Conservation (phyloP, 2,113 vertebrate species). For the Otis tarda region DNA sequence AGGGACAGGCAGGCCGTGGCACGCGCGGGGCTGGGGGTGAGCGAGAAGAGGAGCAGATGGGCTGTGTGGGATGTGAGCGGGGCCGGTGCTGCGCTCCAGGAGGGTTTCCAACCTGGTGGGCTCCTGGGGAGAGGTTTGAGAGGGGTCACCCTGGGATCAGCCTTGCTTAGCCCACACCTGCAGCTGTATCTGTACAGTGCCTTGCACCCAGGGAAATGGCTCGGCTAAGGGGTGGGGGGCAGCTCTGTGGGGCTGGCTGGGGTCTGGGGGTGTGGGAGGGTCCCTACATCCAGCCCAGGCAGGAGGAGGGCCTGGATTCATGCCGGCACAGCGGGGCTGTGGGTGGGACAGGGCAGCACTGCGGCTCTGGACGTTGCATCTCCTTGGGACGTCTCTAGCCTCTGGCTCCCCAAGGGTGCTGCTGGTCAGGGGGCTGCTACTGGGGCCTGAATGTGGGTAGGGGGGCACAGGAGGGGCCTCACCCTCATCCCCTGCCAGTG, state of each 20-base stretch:
- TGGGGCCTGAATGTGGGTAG: background rate
- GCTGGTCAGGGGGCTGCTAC: background rate
- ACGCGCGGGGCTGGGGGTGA: background rate
- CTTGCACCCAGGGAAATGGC: background rate
- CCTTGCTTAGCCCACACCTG: rapidly evolving
- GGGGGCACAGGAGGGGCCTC: background rate
- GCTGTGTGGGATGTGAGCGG: background rate
- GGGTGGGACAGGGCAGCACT: background rate
- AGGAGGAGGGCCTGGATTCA: background rate
- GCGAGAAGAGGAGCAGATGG: constrained; percentile 16
- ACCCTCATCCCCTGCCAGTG: background rate
- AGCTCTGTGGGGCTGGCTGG: background rate
- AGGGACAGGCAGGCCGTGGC: constrained; percentile 12
- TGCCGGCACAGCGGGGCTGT: background rate
- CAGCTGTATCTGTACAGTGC: too few species aligned
- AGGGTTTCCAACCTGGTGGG: background rate
- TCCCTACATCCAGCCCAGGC: background rate
- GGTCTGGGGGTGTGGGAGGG: background rate
- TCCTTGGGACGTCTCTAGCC: background rate
- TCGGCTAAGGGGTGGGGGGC: background rate
- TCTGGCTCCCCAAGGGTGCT: background rate
- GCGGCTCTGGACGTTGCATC: background rate
- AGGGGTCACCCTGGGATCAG: constrained; percentile 4
- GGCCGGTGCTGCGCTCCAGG: rapidly evolving
- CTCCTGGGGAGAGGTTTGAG: background rate